Evolutionary conservation across 2,113 vertebrate species (phyloP).

Genomic region (Oncorhynchus tshawytscha): DNA sequence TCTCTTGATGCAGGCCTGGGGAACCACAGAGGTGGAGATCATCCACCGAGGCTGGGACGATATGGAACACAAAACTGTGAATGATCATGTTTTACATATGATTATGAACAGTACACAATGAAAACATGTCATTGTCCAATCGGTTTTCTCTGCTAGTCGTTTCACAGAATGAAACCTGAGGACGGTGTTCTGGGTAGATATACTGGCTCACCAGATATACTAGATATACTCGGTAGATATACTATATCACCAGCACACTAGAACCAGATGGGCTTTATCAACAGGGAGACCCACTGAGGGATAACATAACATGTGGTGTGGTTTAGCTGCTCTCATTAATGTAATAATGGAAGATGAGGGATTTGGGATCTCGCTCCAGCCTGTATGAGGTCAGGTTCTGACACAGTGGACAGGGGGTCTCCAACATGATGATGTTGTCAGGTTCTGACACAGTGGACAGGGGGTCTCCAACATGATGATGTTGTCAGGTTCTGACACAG

Average conservation of each 20-base stretch:
- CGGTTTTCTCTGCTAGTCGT: not conserved
- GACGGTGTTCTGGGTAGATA: not conserved
- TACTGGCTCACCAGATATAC: too few relatives aligned
- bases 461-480: not conserved
- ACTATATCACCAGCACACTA: too few relatives aligned
- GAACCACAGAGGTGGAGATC: slow-evolving; percentile 7
- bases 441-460: not conserved
- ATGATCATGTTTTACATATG: not conserved
- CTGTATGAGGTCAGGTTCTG: slow-evolving; percentile 4
- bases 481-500: too few relatives aligned
- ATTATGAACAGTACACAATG: not conserved
- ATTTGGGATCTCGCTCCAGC: slow-evolving; percentile 27
- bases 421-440: not conserved
- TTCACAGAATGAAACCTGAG: not conserved
- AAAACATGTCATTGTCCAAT: not conserved
- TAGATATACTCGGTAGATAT: too few relatives aligned
- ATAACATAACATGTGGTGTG: slow-evolving; percentile 23
- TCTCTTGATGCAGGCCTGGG: slow-evolving; percentile 35
- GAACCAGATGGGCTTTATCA: not conserved
- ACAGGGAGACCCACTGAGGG: not conserved
- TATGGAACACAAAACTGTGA: slow-evolving; percentile 2
- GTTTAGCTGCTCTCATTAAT: slow-evolving; percentile 21
- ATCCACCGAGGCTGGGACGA: not conserved
- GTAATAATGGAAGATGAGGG: not conserved
- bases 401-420: too few relatives aligned